Evolutionary conservation across 1,140 invertebrate species (phyloP).

Genomic region (Calosoma granatense): DNA sequence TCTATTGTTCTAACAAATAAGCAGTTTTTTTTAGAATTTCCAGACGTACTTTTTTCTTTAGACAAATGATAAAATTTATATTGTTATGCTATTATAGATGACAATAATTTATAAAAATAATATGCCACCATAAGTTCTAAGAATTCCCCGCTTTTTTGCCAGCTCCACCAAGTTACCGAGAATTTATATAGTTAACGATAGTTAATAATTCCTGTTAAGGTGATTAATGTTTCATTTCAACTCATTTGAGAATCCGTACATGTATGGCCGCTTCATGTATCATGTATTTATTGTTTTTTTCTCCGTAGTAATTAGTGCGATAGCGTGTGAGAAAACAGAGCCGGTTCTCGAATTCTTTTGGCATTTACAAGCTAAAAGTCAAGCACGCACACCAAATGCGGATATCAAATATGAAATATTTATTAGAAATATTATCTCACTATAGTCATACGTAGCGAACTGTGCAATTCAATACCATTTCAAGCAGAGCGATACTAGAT

Average conservation of each 20-base stretch:
- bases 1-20: too few species aligned
- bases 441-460: too few species aligned
- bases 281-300: too few species aligned
- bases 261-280: too few species aligned
- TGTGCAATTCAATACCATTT: background rate
- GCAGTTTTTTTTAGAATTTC: too few species aligned
- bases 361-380: background rate
- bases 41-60: too few species aligned
- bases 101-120: background rate
- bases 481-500: background rate
- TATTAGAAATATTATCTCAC: background rate
- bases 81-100: background rate
- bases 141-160: background rate
- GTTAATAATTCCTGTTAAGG: too few species aligned
- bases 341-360: background rate
- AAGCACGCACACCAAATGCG: background rate
- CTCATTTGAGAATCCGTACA: too few species aligned
- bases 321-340: too few species aligned
- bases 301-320: too few species aligned
- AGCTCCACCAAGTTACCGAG: background rate
- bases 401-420: background rate
- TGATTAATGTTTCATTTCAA: too few species aligned
- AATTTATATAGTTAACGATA: background rate
- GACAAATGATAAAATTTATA: too few species aligned
- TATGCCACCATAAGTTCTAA: background rate